Evolutionary conservation across 2,888 invertebrate genomes (phyloP).

Genomic region (Campoplex capitator): DNA sequence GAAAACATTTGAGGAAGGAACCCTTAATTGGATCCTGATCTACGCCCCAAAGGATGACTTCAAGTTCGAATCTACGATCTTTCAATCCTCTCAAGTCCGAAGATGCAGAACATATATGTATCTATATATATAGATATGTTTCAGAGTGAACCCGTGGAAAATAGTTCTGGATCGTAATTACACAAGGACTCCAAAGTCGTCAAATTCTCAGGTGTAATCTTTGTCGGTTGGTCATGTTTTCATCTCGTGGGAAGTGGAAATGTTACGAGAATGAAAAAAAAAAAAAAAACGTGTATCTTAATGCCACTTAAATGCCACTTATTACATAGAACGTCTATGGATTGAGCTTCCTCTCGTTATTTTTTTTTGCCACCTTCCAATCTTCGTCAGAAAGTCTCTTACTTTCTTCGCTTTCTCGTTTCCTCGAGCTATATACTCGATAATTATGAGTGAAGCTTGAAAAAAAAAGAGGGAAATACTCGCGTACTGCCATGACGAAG

Average conservation of each 20-base stretch:
- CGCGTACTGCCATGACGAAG: neutral
- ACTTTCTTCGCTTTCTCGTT: neutral
- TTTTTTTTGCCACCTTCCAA: neutral
- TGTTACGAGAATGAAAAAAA: conserved; percentile 25
- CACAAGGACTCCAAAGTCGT: conserved; percentile 20
- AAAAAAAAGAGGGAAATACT: conserved; percentile 1
- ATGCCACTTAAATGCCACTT: conserved; percentile 35
- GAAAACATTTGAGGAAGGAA: conserved; percentile 14
- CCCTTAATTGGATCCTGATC: conserved; percentile 62
- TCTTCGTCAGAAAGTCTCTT: neutral
- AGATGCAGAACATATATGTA: neutral
- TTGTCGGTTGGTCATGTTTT: conserved; percentile 23
- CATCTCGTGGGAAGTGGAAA: conserved; percentile 51
- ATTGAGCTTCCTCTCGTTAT: neutral
- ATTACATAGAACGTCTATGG: neutral
- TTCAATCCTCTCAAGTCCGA: neutral
- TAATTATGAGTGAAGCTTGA: conserved; percentile 37
- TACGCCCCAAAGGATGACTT: conserved; percentile 57
- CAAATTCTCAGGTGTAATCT: conserved; percentile 59
- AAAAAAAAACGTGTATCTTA: conserved; percentile 20
- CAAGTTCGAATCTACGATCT: conserved; percentile 52
- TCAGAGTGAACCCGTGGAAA: neutral
- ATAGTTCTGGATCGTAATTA: neutral
- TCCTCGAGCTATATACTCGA: neutral
- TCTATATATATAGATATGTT: neutral